These are phyloP conservation scores for Drosophila cardini DNA, from an alignment of 1,140 invertebrate species.

Conservation along the genomic window DNA sequence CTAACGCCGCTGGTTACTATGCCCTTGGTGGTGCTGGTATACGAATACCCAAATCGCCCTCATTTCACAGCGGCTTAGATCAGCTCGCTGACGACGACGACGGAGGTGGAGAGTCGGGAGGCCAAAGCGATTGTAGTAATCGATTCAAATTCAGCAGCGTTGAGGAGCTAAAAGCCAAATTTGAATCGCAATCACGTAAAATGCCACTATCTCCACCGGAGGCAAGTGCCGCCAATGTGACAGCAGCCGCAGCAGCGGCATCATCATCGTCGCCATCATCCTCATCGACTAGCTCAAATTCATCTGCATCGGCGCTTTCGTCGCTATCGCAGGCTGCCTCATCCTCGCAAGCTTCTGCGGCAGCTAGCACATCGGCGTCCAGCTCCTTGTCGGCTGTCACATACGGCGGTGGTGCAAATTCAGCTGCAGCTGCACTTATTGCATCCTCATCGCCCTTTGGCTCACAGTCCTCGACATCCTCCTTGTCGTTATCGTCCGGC, in stretches of 20 bases:
- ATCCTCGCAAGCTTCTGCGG: slow-evolving; percentile 59
- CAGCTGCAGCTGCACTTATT: slow-evolving; percentile 67
- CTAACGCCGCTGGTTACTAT: slow-evolving; percentile 54
- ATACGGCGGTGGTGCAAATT: slow-evolving; percentile 69
- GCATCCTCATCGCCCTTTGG: slow-evolving; percentile 65
- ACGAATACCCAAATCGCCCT: slow-evolving; percentile 92
- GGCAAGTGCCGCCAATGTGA: slow-evolving; percentile 33
- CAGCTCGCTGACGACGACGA: slow-evolving; percentile 87
- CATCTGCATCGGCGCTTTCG: slow-evolving; percentile 70
- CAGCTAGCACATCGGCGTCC: slow-evolving; percentile 57
- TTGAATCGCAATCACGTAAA: slow-evolving; percentile 65
- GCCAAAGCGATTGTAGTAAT: slow-evolving; percentile 36
- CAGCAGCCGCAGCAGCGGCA: slow-evolving; percentile 26
- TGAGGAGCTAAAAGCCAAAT: slow-evolving; percentile 80
- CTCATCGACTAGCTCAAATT: slow-evolving; percentile 74
- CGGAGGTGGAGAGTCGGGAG: slow-evolving; percentile 8
- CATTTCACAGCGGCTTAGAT: slow-evolving; percentile 92
- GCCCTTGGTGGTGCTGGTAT: slow-evolving; percentile 81
- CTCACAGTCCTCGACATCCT: slow-evolving; percentile 71
- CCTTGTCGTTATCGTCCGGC: slow-evolving; percentile 63
- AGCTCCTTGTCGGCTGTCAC: slow-evolving; percentile 65
- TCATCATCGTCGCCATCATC: slow-evolving; percentile 75
- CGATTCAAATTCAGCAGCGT: slow-evolving; percentile 76
- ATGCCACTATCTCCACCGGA: slow-evolving; percentile 75
- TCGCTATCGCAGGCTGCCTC: slow-evolving; percentile 68